These are phyloP conservation scores for Gavia stellata DNA, from an alignment of 2,113 vertebrate genomes.

Conservation along the genomic window DNA sequence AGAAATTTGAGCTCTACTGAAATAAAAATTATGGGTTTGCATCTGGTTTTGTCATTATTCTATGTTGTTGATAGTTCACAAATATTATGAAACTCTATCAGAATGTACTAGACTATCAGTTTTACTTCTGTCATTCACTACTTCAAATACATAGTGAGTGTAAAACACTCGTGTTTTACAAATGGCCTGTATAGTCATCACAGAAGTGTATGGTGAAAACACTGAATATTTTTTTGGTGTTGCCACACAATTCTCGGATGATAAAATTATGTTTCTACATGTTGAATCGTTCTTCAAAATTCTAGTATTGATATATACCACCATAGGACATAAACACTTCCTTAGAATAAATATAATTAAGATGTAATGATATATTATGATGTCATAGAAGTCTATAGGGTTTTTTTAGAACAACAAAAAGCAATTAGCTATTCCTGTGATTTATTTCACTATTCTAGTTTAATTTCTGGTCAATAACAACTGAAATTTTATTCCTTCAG, in stretches of 20 bases:
- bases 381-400: not conserved
- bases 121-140: not conserved
- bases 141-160: not conserved
- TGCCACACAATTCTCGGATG: not conserved
- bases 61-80: not conserved
- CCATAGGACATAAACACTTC: not conserved
- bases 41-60: not conserved
- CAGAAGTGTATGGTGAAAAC: not conserved
- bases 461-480: not conserved
- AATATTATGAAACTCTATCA: not conserved
- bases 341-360: not conserved
- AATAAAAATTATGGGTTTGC: not conserved
- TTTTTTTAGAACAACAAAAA: not conserved
- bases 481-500: not conserved
- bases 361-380: not conserved
- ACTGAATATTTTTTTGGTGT: rapidly evolving
- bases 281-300: not conserved
- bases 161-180: not conserved
- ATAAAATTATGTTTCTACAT: not conserved
- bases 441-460: not conserved
- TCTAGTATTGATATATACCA: not conserved
- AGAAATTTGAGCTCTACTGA: not conserved
- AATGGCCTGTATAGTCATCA: not conserved
- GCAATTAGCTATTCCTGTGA: not conserved
- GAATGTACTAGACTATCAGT: not conserved